A percentile compares a stretch with the other conserved stretches of the same genome.
Evolutionary conservation across 2,888 invertebrate genomes (phyloP).

Genomic region (Coecobrya sp.): DNA sequence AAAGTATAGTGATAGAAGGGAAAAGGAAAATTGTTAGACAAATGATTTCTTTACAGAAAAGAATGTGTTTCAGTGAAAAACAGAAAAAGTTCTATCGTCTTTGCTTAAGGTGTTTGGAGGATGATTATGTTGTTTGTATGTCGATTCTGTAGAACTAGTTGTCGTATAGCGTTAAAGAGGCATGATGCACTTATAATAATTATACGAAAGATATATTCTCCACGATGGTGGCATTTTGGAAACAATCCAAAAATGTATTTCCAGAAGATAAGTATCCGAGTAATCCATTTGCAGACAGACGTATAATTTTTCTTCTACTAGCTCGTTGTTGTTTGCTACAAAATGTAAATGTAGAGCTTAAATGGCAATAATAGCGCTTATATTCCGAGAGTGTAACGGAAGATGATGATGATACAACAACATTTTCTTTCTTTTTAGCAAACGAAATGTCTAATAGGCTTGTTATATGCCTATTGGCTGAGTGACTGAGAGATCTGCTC

Average conservation of each 20-base stretch:
- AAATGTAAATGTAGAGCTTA: constrained; percentile 17
- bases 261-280: constrained; percentile 50
- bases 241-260: constrained; percentile 62
- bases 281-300: constrained; percentile 69
- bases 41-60: constrained; percentile 43
- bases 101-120: too few relatives aligned
- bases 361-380: constrained; percentile 38
- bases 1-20: too few relatives aligned
- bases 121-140: constrained; percentile 20
- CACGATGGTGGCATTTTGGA: constrained; percentile 75
- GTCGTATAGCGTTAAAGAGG: neutral
- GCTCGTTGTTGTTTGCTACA: neutral
- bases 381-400: neutral
- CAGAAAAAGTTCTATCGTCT: too few relatives aligned
- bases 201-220: neutral
- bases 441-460: constrained; percentile 22
- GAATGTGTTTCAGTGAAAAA: too few relatives aligned
- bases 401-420: neutral
- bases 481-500: constrained; percentile 8
- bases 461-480: constrained; percentile 34
- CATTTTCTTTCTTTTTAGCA: neutral
- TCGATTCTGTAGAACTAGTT: neutral
- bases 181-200: neutral
- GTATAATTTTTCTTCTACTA: constrained; percentile 41
- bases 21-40: constrained; percentile 51